Evolutionary conservation across 1,140 invertebrate species (phyloP), one percentile per base, ranked within the genome.

Genomic region (Geopemphigus sp.): DNA sequence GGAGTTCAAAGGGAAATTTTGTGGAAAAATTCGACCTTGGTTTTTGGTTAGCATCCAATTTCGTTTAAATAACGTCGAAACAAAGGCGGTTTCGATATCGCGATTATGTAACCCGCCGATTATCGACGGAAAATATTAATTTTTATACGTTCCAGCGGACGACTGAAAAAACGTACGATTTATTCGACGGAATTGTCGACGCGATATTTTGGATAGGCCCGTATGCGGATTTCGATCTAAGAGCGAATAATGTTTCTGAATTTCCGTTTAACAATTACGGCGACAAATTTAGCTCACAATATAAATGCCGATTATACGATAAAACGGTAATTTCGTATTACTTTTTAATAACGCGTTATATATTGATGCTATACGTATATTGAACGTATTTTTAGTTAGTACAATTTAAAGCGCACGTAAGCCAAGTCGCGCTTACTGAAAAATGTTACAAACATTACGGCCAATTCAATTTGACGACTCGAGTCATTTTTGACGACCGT

Each of bases 191-290:
- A 59, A 63, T 59, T 19, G 26, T 63, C 4, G 22, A 78, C 19
- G 26, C 56, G 12, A 2, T 63, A 56, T 78, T 78, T 78, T 78
- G 74, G 74, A 45, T 78, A 26, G 57, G 74, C 14, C 74, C 57
- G 17, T 78, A 78, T 22, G 32, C 26, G 1, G 57, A 78, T 14
- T 63, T 78, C 10, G 26, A 63, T 29, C 14, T 14, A 3, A 17
- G 39, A 32, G 11, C 63, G n/a, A 61, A 5, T 24, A 10, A 26
- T 6, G 19, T 78, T 50, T 39, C 74, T 0, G 74, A 39, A 47
- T 14, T 61, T 61, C 2, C 47, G 11, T 19, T 50, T 29, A 26
- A 50, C 29, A 50, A 61, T 17, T 29, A 22, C n/a, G 50, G 29
- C 26, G 22, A 61, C 26, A 12, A 47, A 5, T 57, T 17, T 47